Evolutionary conservation across 2,113 vertebrate species (phyloP).

Genomic region (Monarcha castaneiventris): DNA sequence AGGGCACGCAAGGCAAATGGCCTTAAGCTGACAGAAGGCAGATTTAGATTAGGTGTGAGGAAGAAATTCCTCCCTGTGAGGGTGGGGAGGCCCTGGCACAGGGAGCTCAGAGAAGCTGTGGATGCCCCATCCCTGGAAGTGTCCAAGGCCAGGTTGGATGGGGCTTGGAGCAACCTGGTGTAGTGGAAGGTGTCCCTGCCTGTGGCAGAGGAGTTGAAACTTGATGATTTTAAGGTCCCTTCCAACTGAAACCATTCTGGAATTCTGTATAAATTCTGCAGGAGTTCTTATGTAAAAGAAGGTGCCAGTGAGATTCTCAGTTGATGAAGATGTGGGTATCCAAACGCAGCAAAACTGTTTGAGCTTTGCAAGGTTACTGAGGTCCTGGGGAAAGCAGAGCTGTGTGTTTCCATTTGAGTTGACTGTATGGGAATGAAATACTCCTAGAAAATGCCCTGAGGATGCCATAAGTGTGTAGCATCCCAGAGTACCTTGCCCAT

Average conservation of each 20-base stretch:
- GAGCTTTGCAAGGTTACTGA: background rate
- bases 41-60: background rate
- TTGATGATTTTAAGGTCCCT: background rate
- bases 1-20: background rate
- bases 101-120: background rate
- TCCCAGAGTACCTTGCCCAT: background rate
- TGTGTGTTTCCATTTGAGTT: background rate
- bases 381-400: background rate
- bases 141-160: background rate
- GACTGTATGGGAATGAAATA: background rate
- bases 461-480: background rate
- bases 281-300: background rate
- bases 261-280: background rate
- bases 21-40: background rate
- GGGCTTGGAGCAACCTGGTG: background rate
- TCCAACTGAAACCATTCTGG: background rate
- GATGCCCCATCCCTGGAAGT: background rate
- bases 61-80: background rate
- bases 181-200: background rate
- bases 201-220: background rate
- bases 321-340: background rate
- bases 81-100: background rate
- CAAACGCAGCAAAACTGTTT: background rate
- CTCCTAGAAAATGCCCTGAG: background rate
- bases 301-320: background rate